Evolutionary conservation across 2,888 invertebrate genomes (phyloP).

Genomic region (Thelaira solivaga): DNA sequence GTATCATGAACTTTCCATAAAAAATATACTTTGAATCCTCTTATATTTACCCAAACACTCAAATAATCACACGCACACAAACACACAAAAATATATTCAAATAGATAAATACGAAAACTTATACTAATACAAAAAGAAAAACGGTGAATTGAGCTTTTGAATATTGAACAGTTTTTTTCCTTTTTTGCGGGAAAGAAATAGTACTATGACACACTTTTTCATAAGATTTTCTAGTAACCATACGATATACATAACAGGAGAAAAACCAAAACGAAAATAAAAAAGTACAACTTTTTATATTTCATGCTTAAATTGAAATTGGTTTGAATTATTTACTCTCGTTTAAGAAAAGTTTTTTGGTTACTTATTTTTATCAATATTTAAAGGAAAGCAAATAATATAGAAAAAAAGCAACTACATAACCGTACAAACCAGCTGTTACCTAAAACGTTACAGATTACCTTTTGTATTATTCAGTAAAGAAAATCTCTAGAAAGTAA

Average conservation of each 20-base stretch:
- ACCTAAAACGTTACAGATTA: conserved; percentile 39
- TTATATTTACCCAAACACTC: conserved; percentile 29
- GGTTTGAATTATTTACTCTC: conserved; percentile 19
- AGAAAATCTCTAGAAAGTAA: conserved; percentile 32
- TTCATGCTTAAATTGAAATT: conserved; percentile 55
- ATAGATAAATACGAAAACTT: background rate
- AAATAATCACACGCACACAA: background rate
- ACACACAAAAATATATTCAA: background rate
- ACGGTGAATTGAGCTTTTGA: conserved; percentile 51
- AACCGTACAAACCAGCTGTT: conserved; percentile 42
- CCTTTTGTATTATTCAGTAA: background rate
- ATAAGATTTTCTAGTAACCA: conserved; percentile 27
- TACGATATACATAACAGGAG: background rate
- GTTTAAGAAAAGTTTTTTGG: conserved; percentile 10
- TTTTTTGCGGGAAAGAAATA: conserved; percentile 32
- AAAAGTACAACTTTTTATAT: conserved; percentile 45
- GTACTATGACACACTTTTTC: conserved; percentile 39
- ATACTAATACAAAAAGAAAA: conserved; percentile 3
- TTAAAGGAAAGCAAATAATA: background rate
- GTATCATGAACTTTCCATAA: conserved; percentile 53
- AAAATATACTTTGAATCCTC: conserved; percentile 47
- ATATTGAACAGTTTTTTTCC: conserved; percentile 58
- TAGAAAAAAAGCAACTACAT: background rate
- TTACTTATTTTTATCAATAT: conserved; percentile 1
- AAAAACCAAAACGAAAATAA: conserved; percentile 1